phyloP scores from a whole-genome alignment of 2,113 vertebrate genomes.

The Haemorhous mexicanus region DNA sequence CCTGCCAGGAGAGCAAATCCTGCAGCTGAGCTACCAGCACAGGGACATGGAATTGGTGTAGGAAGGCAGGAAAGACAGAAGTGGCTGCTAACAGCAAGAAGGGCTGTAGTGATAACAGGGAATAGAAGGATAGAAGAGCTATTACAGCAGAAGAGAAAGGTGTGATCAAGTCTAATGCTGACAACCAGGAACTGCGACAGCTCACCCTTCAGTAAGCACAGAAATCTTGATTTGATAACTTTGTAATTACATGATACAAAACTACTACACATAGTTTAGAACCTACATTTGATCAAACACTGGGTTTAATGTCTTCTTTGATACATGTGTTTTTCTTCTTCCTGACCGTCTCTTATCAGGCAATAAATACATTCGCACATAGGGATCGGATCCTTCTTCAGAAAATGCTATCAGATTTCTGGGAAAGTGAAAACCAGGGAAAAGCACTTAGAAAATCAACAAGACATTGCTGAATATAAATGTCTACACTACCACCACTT shows the following conservation, averaged over 20 bases:
- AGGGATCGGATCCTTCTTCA: slow-evolving; percentile 90
- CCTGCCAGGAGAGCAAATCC: neutral
- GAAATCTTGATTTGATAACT: neutral
- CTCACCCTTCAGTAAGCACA: neutral
- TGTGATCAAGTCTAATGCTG: neutral
- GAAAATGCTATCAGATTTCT: slow-evolving; percentile 94
- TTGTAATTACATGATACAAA: neutral
- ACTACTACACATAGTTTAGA: neutral
- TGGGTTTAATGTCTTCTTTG: slow-evolving; percentile 90
- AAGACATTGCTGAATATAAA: neutral
- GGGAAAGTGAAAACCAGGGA: neutral
- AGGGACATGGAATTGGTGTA: neutral
- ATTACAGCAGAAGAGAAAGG: neutral
- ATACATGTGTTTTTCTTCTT: slow-evolving; percentile 90
- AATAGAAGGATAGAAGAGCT: neutral
- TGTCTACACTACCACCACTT: neutral
- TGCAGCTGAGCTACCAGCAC: neutral
- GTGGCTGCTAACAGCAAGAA: neutral
- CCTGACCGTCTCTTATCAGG: slow-evolving; percentile 95
- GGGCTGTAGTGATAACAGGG: neutral
- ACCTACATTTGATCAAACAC: slow-evolving; percentile 90
- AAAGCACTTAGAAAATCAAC: neutral
- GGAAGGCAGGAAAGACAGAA: neutral
- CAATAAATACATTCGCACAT: slow-evolving; percentile 92
- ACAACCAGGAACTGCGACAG: neutral